Conservation (phyloP, 2,797 vertebrate genomes). For the Acrossocheilus wenchowensis region DNA sequence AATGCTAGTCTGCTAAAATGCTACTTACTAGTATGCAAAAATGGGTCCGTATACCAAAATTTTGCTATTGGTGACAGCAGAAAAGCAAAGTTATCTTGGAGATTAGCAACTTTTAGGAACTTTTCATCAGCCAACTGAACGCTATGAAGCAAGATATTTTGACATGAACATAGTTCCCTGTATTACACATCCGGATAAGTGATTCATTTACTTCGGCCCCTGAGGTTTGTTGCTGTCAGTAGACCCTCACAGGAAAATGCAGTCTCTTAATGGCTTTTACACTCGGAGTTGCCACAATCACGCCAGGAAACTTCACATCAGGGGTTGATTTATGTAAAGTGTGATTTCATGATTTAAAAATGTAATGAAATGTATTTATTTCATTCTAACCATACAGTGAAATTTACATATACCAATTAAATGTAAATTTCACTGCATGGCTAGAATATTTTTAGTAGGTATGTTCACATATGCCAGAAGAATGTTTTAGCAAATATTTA, state of each 20-base stretch:
- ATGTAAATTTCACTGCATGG: not conserved
- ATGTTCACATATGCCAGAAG: not conserved
- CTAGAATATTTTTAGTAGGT: not conserved
- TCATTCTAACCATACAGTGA: no score
- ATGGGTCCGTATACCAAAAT: not conserved
- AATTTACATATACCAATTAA: not conserved
- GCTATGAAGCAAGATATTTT: not conserved
- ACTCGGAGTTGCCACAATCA: slow-evolving; percentile 30
- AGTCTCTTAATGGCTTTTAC: slow-evolving; percentile 48
- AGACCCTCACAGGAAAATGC: slow-evolving; percentile 43
- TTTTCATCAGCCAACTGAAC: not conserved
- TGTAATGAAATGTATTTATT: not conserved
- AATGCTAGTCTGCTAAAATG: not conserved
- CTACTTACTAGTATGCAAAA: not conserved
- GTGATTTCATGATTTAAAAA: not conserved
- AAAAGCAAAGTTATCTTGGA: not conserved
- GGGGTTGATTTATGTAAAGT: not conserved
- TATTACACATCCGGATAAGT: slow-evolving; percentile 3
- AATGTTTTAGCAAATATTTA: not conserved
- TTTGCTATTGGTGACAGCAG: not conserved
- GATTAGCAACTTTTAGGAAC: not conserved
- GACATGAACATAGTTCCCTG: not conserved
- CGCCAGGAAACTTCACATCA: slow-evolving; percentile 39
- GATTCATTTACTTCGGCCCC: slow-evolving; percentile 12
- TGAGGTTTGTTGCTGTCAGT: slow-evolving; percentile 4